Evolutionary conservation across 1,140 invertebrate genomes (phyloP), one percentile per base, ranked within the genome.

Genomic region (Wasmannia auropunctata): DNA sequence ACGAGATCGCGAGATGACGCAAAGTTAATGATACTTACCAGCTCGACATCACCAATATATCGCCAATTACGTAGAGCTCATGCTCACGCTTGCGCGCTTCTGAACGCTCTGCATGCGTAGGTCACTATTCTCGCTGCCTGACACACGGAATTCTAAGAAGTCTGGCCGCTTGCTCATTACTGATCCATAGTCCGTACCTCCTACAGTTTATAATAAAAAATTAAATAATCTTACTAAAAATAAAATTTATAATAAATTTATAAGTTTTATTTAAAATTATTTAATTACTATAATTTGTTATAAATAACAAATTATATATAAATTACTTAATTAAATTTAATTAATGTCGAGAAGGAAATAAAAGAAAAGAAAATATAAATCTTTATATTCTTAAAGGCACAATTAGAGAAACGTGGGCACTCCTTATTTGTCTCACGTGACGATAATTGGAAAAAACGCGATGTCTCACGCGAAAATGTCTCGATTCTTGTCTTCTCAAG

Each of bases 111-210:
- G 31, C 22, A n/a, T 69, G 43, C 34, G 63, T 40, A 16, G 34
- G 16, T 72, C 6, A 40, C 22, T 31, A 34, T 80, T 80, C 31
- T 70, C 37, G 34, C 22, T 34, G 51, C 8, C 46, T 56, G 63
- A 81, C 63, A 72, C 79, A 58, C 22, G 34, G 37, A 31, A 56
- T 81, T 81, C 65, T 28, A 16, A 58, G 79, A 81, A 81, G n/a
- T 25, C 3, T 14, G 51, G 2, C 31, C 31, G 25, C 19, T 51
- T n/a, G 8, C n/a, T 49, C n/a, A 1, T 65, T 46, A 63, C 22
- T 31, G 43, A 65, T 31, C 40, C 4, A 49, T 16, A 11, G 10
- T 40, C 43, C 1, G 19, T 22, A 56, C 25, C 10, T 10, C 14
- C 7, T n/a, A 54, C n/a, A 54, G 10, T 54, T 22, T 54, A 8